Evolutionary conservation across 1,140 invertebrate genomes (phyloP), one percentile per base, ranked within the genome.

Genomic region (Triops longicaudatus): DNA sequence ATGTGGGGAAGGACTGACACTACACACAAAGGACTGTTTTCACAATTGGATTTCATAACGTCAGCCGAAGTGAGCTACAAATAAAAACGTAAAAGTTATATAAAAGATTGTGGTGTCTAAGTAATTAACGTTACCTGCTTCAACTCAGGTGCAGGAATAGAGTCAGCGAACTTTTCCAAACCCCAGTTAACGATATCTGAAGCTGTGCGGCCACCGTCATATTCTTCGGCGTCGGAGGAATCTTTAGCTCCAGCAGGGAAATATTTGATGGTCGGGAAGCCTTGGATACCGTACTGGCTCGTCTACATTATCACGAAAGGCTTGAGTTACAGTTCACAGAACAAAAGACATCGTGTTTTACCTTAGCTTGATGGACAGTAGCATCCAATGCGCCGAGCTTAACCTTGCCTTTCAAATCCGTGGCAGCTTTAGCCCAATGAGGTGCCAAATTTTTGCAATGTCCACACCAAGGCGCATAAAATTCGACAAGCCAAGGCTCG

Each of bases 241-340:
- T 89, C 86, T 83, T 95, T 96, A 79, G 90, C 90, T 76, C 96
- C 96, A 41, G 90, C 87, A 1, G 90, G 87, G 87, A 99, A 99
- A 83, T 91, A 91, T 85, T 99, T 99, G 79, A 99, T 99, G 10
- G 97, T 98, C 11, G 98, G 98, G 86, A 97, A 99, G 0, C 98
- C 97, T 81, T 91, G 89, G 43, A 99, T 90, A 79, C 89, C 88
- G 83, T 92, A 95, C 80, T 91, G 85, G 76, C 87, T 85, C 41
- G 44, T 71, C 22, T 26, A 80, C 77, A 3, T 12, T 26, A 79
- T 78, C 6, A 79, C 37, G 11, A 79, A 37, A 14, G 26, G 14
- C 10, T 11, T 50, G 10, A 42, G 75, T 75, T 43, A n/a, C 80
- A 79, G 81, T 81, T 73, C 14, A 86, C 85, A 43, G 82, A 83